These are phyloP conservation scores for Chionoecetes opilio DNA, from an alignment of 1,140 invertebrate species.

Conservation along the genomic window DNA sequence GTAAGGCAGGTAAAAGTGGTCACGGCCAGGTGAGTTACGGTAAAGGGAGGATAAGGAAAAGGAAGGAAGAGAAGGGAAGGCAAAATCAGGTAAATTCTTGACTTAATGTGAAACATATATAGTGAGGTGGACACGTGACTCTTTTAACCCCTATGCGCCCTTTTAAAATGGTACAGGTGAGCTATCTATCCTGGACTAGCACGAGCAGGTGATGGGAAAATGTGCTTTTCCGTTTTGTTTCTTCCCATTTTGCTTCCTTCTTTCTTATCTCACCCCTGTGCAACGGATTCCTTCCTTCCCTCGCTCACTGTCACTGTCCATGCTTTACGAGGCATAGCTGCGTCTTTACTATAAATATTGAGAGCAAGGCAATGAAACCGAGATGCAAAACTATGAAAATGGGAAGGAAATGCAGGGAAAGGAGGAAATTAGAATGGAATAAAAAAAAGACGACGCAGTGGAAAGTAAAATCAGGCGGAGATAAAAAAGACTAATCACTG, in stretches of 20 bases:
- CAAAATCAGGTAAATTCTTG: not conserved
- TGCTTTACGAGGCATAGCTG: not conserved
- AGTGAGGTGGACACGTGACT: constrained; percentile 1
- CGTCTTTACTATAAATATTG: not conserved
- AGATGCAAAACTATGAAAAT: not conserved
- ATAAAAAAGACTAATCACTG: constrained; percentile 9
- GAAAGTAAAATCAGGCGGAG: not conserved
- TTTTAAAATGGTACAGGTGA: not conserved
- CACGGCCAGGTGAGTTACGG: not conserved
- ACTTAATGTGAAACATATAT: not conserved
- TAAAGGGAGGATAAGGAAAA: not conserved
- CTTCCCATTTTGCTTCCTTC: no score
- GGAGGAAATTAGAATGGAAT: no score
- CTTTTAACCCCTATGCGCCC: not conserved
- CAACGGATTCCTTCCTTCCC: no score
- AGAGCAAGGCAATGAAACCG: not conserved
- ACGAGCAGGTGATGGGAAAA: not conserved
- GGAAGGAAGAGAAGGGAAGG: not conserved
- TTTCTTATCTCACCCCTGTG: no score
- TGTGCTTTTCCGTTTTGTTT: not conserved
- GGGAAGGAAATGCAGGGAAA: not conserved
- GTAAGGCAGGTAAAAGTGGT: not conserved
- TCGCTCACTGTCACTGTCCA: no score
- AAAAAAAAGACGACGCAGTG: not conserved
- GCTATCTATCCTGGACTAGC: not conserved